These are phyloP conservation scores for Cerastoderma edule DNA, from an alignment of 2,888 invertebrate species.

Conservation along the genomic window DNA sequence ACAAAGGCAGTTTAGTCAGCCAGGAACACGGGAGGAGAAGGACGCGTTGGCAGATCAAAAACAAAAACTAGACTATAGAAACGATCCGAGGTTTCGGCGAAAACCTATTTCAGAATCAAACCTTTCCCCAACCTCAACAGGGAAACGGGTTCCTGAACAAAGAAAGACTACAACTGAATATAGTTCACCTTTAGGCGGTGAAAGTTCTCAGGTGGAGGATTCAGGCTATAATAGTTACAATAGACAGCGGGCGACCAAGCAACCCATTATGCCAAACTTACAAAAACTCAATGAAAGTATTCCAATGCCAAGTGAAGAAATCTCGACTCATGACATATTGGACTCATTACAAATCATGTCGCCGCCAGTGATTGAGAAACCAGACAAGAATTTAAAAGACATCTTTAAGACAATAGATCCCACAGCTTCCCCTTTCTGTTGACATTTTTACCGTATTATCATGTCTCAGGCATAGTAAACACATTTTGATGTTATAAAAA, in stretches of 20 bases:
- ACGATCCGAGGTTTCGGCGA: slow-evolving; percentile 83
- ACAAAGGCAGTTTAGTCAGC: slow-evolving; percentile 57
- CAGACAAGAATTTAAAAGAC: slow-evolving; percentile 79
- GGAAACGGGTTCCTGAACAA: slow-evolving; percentile 64
- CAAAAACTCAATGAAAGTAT: slow-evolving; percentile 35
- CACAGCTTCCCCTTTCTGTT: slow-evolving; percentile 84
- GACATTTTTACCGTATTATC: too few relatives aligned
- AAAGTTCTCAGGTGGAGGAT: slow-evolving; percentile 64
- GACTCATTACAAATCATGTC: slow-evolving; percentile 58
- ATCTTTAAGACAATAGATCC: slow-evolving; percentile 84
- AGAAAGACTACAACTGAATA: slow-evolving; percentile 81
- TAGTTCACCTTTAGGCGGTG: slow-evolving; percentile 80
- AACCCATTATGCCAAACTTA: slow-evolving; percentile 30
- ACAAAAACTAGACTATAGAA: slow-evolving; percentile 78
- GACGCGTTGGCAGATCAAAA: slow-evolving; percentile 54
- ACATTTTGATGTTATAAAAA: too few relatives aligned
- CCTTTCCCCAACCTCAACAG: slow-evolving; percentile 39
- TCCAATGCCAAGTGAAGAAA: slow-evolving; percentile 40
- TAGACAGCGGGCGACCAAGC: slow-evolving; percentile 65
- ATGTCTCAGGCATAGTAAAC: too few relatives aligned
- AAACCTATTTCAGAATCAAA: slow-evolving; percentile 62
- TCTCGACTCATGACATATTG: slow-evolving; percentile 54
- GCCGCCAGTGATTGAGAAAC: slow-evolving; percentile 48
- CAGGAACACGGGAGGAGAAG: slow-evolving; percentile 45
- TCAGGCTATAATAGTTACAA: slow-evolving; percentile 79